Percentiles rank a stretch among this genome's conserved stretches.
phyloP scores from a whole-genome alignment of 2,888 invertebrate species.

The Euspilapteryx auroguttella region DNA sequence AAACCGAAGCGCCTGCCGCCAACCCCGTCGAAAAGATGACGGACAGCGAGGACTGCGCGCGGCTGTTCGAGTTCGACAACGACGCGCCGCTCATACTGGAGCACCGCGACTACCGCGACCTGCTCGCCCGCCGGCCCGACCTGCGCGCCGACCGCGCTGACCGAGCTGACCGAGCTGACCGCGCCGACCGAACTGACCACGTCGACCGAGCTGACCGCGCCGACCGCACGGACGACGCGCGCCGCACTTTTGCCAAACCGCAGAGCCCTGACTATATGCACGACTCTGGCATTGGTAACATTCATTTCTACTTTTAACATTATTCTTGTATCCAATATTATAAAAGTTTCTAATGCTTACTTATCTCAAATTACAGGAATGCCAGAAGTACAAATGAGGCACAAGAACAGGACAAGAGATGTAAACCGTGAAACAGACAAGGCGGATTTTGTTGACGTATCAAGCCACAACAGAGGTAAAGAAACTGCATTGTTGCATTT shows the following conservation, averaged over 20 bases:
- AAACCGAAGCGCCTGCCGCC: neutral
- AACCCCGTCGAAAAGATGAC: constrained; percentile 31
- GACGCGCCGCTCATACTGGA: constrained; percentile 54
- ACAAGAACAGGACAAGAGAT: constrained; percentile 44
- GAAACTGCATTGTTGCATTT: too few species aligned
- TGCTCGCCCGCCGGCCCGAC: too few species aligned
- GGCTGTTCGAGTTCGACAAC: constrained; percentile 63
- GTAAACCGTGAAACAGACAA: constrained; percentile 18
- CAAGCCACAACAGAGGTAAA: constrained; percentile 48
- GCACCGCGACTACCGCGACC: constrained; percentile 48
- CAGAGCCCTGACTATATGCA: constrained; percentile 58
- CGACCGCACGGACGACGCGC: constrained; percentile 27
- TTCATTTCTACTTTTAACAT: too few species aligned
- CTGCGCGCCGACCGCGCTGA: too few species aligned
- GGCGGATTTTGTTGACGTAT: constrained; percentile 62
- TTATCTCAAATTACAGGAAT: constrained; percentile 27
- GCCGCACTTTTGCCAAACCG: constrained; percentile 51
- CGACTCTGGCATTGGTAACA: constrained; percentile 55
- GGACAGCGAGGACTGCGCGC: constrained; percentile 46
- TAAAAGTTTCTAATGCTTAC: too few species aligned
- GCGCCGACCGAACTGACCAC: neutral
- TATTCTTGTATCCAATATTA: too few species aligned
- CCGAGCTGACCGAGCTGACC: neutral
- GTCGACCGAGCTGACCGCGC: neutral
- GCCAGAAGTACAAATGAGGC: constrained; percentile 51